Percentiles rank a stretch among this genome's conserved stretches.
These are phyloP conservation scores for Thaumetopoea pityocampa DNA, from an alignment of 1,140 invertebrate genomes.

Conservation along the genomic window DNA sequence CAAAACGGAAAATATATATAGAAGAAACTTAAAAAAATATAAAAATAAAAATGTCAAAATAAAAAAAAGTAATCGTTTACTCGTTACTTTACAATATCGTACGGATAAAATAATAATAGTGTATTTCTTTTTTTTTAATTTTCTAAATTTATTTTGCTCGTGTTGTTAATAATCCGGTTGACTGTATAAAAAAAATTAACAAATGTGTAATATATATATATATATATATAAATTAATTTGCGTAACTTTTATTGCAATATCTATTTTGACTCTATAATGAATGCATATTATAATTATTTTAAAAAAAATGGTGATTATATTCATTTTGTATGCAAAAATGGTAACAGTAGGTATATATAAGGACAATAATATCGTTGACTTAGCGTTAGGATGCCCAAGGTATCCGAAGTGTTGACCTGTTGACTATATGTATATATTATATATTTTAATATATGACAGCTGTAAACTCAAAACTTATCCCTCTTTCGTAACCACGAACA, in stretches of 20 bases:
- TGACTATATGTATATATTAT: constrained; percentile 49
- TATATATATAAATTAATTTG: constrained; percentile 50
- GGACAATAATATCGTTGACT: constrained; percentile 60
- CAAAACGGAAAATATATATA: constrained; percentile 37
- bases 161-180: constrained; percentile 58
- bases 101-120: constrained; percentile 22
- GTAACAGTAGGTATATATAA: constrained; percentile 61
- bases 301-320: constrained; percentile 57
- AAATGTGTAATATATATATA: constrained; percentile 52
- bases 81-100: constrained; percentile 15
- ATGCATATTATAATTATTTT: constrained; percentile 68
- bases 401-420: constrained; percentile 66
- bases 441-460: constrained; percentile 39
- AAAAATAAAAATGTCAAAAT: constrained; percentile 50
- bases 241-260: constrained; percentile 48
- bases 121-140: constrained; percentile 21
- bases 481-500: constrained; percentile 47
- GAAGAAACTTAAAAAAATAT: constrained; percentile 48
- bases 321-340: constrained; percentile 68
- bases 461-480: constrained; percentile 69
- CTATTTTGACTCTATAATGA: constrained; percentile 48
- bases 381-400: constrained; percentile 73
- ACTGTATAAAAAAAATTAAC: constrained; percentile 52
- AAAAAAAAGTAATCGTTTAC: constrained; percentile 26
- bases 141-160: constrained; percentile 23